Conservation (phyloP, 2,797 vertebrate species). For the Amphiprion clarkii region DNA sequence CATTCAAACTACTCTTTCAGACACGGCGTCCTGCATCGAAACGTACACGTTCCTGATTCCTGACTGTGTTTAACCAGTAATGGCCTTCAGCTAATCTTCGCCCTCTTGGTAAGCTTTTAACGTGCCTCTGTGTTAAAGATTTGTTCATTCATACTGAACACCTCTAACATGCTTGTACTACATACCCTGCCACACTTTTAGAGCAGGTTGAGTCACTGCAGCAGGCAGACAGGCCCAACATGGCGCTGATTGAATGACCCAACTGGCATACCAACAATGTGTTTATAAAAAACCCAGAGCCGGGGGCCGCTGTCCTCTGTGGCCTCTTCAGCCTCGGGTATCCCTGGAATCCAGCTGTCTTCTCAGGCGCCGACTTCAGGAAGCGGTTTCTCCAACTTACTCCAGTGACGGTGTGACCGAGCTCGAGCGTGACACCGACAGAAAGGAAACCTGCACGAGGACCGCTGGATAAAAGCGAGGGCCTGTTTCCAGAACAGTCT, state of each 20-base stretch:
- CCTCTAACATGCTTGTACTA: conserved; percentile 24
- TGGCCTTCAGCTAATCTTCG: not conserved
- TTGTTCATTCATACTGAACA: not conserved
- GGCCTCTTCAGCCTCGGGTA: conserved; percentile 36
- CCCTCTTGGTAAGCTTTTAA: not conserved
- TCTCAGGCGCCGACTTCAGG: conserved; percentile 22
- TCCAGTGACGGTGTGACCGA: conserved; percentile 10
- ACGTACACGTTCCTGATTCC: not conserved
- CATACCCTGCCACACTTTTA: conserved; percentile 63
- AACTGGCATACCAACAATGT: conserved; percentile 79
- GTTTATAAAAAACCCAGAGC: conserved; percentile 76
- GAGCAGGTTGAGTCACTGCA: conserved; percentile 61
- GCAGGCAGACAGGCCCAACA: conserved; percentile 53
- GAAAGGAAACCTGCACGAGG: not conserved
- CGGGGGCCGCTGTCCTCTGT: conserved; percentile 39
- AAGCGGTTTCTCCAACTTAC: conserved; percentile 36
- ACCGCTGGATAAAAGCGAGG: conserved; percentile 14
- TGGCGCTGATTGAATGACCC: conserved; percentile 78
- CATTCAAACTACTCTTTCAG: not conserved
- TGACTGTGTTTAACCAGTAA: not conserved
- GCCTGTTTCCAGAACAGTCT: conserved; percentile 75
- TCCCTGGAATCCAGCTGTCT: conserved; percentile 61
- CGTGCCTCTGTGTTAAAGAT: conserved; percentile 13
- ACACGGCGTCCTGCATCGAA: not conserved
- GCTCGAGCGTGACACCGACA: conserved; percentile 6